phyloP scores from a whole-genome alignment of 2,113 vertebrate species.

The Notiomystis cincta region DNA sequence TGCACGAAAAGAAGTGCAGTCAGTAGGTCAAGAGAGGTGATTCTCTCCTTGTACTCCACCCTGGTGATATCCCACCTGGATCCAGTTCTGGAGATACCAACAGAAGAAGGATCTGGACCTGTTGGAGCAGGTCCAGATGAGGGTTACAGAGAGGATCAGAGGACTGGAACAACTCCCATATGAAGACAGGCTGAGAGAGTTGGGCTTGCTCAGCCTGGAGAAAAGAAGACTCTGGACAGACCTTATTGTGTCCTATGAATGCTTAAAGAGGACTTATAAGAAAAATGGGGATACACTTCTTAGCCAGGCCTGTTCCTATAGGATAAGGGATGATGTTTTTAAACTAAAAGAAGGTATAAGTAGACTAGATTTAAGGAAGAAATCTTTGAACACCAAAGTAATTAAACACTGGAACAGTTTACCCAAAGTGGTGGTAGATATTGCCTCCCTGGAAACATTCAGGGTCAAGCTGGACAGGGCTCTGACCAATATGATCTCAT shows the following conservation, averaged over 20 bases:
- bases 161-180: not conserved
- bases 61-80: not conserved
- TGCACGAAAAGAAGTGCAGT: not conserved
- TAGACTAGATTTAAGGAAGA: not conserved
- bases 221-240: not conserved
- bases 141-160: not conserved
- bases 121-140: not conserved
- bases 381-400: not conserved
- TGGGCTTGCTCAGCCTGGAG: not conserved
- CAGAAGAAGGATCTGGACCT: not conserved
- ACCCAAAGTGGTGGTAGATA: not conserved
- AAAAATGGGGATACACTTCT: not conserved
- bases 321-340: not conserved
- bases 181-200: not conserved
- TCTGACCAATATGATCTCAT: not conserved
- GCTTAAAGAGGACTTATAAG: not conserved
- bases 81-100: not conserved
- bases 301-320: not conserved
- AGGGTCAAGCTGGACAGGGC: not conserved
- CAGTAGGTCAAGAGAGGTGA: not conserved
- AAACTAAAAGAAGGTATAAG: not conserved
- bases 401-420: not conserved
- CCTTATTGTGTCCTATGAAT: not conserved
- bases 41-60: fast-evolving
- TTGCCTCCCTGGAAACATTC: not conserved